A percentile compares a stretch with the other conserved stretches of the same genome.
Evolutionary conservation across 2,888 invertebrate species (phyloP).

Genomic region (Eledona agricola): DNA sequence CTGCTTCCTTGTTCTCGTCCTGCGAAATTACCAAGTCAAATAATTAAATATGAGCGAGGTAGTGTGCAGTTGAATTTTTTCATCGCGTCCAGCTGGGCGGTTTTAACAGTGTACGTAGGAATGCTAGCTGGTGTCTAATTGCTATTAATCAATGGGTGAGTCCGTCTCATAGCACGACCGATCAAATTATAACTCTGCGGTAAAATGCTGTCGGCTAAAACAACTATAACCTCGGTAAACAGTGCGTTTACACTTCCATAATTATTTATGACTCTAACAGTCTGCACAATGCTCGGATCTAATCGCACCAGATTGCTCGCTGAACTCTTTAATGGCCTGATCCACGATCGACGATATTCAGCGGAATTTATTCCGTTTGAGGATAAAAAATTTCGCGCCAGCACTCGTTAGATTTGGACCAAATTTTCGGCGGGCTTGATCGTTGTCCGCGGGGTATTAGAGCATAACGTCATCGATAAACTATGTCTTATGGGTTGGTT

Average conservation of each 20-base stretch:
- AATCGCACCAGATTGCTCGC: conserved; percentile 35
- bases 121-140: conserved; percentile 60
- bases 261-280: conserved; percentile 55
- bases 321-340: conserved; percentile 31
- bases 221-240: conserved; percentile 61
- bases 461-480: conserved; percentile 48
- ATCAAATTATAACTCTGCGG: conserved; percentile 63
- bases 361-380: conserved; percentile 21
- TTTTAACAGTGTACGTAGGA: conserved; percentile 53
- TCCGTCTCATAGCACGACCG: conserved; percentile 62
- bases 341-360: conserved; percentile 33
- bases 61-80: conserved; percentile 4
- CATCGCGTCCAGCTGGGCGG: conserved; percentile 4
- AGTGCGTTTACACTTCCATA: conserved; percentile 62
- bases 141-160: conserved; percentile 61
- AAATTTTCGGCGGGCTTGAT: conserved; percentile 20
- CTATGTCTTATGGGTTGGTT: conserved; percentile 1
- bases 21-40: no score
- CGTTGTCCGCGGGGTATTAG: conserved; percentile 30
- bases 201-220: conserved; percentile 61
- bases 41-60: conserved; percentile 9
- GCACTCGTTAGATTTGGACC: not conserved
- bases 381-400: not conserved
- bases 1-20: no score
- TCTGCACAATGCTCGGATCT: conserved; percentile 39